Conservation (phyloP, 2,797 vertebrate genomes). For the Carcharodon carcharias region DNA sequence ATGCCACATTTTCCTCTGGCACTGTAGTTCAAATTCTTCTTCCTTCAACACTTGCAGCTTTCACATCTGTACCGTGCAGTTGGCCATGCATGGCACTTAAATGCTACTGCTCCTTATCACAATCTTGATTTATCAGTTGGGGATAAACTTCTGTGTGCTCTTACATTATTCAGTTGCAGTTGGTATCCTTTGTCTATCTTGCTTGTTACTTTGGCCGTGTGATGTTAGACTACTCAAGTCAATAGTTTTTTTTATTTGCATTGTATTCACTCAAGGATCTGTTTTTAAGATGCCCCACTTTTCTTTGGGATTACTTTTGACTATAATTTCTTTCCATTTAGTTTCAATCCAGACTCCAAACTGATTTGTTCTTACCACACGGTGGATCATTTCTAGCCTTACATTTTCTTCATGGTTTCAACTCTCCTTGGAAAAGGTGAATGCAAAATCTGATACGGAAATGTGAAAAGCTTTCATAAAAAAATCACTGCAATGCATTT, state of each 20-base stretch:
- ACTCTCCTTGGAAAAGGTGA: not conserved
- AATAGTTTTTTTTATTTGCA: not conserved
- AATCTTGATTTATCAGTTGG: not conserved
- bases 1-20: too few species aligned
- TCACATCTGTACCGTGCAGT: not conserved
- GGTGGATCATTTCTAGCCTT: not conserved
- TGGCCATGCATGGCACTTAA: not conserved
- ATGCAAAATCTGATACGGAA: not conserved
- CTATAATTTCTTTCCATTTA: not conserved
- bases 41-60: not conserved
- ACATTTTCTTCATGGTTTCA: not conserved
- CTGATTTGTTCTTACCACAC: not conserved
- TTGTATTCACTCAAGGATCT: not conserved
- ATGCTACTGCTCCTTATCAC: not conserved
- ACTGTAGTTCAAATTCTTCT: too few species aligned
- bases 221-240: not conserved
- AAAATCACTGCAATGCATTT: not conserved
- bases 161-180: not conserved
- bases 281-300: not conserved
- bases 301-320: not conserved
- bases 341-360: not conserved
- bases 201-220: not conserved
- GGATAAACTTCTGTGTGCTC: not conserved
- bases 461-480: not conserved
- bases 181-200: not conserved